These are phyloP conservation scores for Chymomyza caudatula DNA, from an alignment of 2,888 invertebrate genomes.

Conservation along the genomic window DNA sequence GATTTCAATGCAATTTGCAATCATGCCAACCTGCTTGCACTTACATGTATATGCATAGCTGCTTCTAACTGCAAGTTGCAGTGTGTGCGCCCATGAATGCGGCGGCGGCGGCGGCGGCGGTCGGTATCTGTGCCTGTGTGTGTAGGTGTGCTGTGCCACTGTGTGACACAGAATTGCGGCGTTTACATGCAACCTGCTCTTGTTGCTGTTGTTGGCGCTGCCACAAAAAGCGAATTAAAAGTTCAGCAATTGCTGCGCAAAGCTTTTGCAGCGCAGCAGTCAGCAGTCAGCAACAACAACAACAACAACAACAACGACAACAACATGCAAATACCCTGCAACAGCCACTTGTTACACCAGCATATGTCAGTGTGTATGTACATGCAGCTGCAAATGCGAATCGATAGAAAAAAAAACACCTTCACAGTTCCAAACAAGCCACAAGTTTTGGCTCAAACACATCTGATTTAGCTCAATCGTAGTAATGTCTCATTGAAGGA, in stretches of 20 bases:
- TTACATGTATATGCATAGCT: neutral
- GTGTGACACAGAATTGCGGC: constrained; percentile 59
- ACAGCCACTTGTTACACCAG: neutral
- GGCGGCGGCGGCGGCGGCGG: no score
- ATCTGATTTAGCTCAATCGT: no score
- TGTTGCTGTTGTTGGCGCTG: constrained; percentile 19
- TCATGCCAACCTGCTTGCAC: constrained; percentile 50
- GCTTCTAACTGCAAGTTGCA: neutral
- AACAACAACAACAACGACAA: neutral
- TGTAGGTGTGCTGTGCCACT: constrained; percentile 55
- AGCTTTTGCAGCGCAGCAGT: constrained; percentile 2
- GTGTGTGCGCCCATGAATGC: no score
- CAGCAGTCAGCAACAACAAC: no score
- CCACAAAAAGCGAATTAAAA: constrained; percentile 37
- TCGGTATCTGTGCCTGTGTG: constrained; percentile 14
- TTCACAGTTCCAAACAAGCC: no score
- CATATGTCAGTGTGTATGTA: neutral
- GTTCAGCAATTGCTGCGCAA: constrained; percentile 53
- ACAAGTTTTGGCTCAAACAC: no score
- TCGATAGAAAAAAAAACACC: neutral
- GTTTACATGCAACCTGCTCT: constrained; percentile 45
- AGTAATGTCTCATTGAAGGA: no score
- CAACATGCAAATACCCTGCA: constrained; percentile 35
- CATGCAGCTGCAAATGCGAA: neutral
- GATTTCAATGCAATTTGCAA: constrained; percentile 51